Base-by-base conservation (phyloP, 2,888 invertebrate genomes). In the Acleris laterana region DNA sequence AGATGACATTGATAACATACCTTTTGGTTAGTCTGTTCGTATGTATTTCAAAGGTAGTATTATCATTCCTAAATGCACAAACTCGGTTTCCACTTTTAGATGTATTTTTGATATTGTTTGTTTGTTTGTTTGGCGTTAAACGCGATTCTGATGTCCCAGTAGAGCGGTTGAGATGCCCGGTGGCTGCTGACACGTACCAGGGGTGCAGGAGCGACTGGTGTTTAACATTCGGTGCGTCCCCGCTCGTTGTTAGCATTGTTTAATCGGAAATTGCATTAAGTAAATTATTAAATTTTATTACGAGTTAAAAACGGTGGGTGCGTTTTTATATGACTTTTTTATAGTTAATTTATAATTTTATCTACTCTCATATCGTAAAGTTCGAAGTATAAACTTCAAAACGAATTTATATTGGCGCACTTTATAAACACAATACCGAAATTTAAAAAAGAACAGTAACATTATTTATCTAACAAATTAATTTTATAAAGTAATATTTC, bases 1-100 rank as follows among this genome's bases (percentile, higher is more conserved):
- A 32, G 3, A 32, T 13, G 0, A 9, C n/a, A n/a, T n/a, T 20
- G 1, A 32, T 38, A 38, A 38, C 38, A 38, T 44, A 16, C 7
- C 17, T 17, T 20, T 48, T 11, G 38, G n/a, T 7, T 38, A 42
- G 25, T 42, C n/a, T 46, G 28, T 38, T 19, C 38, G 11, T 50
- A 17, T 59, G 25, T 49, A 25, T 59, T 38, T 11, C 38, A 38
- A 38, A 13, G 38, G 38, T 38, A 38, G 59, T 60, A 65, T 53
- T 59, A 49, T 65, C 64, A 65, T 65, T 65, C 64, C 64, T 60
- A 19, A 56, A 46, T 51, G 66, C 66, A 66, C 61, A 66, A 25
- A 66, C 7, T 19, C 51, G n/a, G 62, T 66, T 62, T 62, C 56
- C 56, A 66, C 11, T 57, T 66, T 61, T 66, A 62, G 62, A 57